Base-by-base conservation (phyloP, 2,888 invertebrate genomes). In the Sipha maydis region DNA sequence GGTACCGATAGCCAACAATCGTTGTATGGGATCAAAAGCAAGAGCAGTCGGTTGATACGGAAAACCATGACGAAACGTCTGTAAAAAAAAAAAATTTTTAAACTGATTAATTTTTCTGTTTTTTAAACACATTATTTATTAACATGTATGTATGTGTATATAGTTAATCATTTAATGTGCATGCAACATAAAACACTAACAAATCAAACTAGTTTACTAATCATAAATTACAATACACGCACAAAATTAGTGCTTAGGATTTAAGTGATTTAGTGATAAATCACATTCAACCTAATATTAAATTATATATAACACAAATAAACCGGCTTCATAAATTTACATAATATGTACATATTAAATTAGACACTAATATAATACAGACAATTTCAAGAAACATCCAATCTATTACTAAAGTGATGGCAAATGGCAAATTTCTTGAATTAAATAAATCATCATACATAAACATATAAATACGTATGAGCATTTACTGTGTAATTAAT, bases 31-130 rank as follows among this genome's bases (percentile, higher is more conserved):
- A 94, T 99, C 99, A 94, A 97, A 99, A 90, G 99, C 99, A 93
- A 99, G 94, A 89, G 98, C 97, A 91, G 98, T 98, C 83, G 99
- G 99, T 91, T 98, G 96, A 93, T 97, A 97, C 90, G 99, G 99
- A 94, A 99, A 99, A 91, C 99, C 99, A 95, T 99, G 99, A 89
- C 98, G 96, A 93, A 98, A 97, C 91, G 97, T 97, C 97, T 97
- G 95, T 80, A 95, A 91, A 91, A 90, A 90, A 78, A 76, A 85
- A 34, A 71, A 76, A 41, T 38, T 80, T 85, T 14, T 19, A 56
- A n/a, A 56, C 4, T 38, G 31, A 78, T 77, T 73, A 79, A 38
- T 14, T 34, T 56, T 67, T 28, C 25, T 41, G 48, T 78, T 54
- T 69, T 41, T 69, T n/a, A 9, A 8, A 48, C 48, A 9, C 28